Conservation (phyloP, 2,113 vertebrate species). For the Pimephales promelas region DNA sequence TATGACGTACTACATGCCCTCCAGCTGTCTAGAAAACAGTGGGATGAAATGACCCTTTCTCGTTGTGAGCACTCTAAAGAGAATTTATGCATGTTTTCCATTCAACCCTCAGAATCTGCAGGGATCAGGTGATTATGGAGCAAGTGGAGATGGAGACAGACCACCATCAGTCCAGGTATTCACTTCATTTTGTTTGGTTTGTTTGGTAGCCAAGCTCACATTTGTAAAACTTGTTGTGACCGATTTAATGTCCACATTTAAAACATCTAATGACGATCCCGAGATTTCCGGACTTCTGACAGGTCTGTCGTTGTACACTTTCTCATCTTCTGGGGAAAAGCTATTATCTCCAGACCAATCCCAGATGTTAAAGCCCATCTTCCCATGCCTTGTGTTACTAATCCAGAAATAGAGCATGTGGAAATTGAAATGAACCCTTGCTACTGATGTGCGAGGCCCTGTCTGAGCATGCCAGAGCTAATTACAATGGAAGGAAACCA, state of each 20-base stretch:
- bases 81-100: neutral
- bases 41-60: slow-evolving; percentile 2
- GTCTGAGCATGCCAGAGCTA: slow-evolving; percentile 53
- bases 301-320: neutral
- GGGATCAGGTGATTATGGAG: slow-evolving; percentile 81
- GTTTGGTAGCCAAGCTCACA: neutral
- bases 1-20: slow-evolving; percentile 7
- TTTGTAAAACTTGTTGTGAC: neutral
- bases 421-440: slow-evolving; percentile 39
- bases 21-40: slow-evolving; percentile 15
- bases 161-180: slow-evolving; percentile 14
- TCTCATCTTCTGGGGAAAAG: slow-evolving; percentile 26
- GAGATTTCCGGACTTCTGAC: too few species aligned
- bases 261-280: neutral
- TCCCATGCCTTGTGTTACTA: slow-evolving; percentile 53
- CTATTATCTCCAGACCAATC: slow-evolving; percentile 31
- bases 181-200: neutral
- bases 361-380: slow-evolving; percentile 36
- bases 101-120: slow-evolving; percentile 53
- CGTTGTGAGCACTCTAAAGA: neutral
- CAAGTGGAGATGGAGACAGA: slow-evolving; percentile 63
- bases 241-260: neutral
- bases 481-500: slow-evolving; percentile 68
- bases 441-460: slow-evolving; percentile 31
- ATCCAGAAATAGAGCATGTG: slow-evolving; percentile 41